A percentile compares a stretch with the other conserved stretches of the same genome.
phyloP scores from a whole-genome alignment of 2,113 vertebrate genomes.

The Pogona vitticeps region DNA sequence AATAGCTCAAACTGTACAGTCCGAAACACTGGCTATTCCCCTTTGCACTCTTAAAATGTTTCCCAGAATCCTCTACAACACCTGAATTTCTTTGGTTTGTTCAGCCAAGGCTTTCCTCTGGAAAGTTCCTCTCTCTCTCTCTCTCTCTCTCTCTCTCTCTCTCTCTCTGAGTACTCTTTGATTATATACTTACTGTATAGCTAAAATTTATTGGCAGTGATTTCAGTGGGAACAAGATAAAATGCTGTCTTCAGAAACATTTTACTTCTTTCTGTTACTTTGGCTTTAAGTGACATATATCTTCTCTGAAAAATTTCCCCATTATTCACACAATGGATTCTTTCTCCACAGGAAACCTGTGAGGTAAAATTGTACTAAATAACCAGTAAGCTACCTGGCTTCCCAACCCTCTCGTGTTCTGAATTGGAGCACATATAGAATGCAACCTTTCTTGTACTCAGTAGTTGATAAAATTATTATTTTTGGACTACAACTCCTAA shows the following conservation, averaged over 20 bases:
- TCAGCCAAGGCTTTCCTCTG: not conserved
- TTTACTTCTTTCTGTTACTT: not conserved
- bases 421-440: not conserved
- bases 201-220: not conserved
- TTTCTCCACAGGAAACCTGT: not conserved
- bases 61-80: not conserved
- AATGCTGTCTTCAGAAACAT: not conserved
- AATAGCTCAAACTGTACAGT: too few species aligned
- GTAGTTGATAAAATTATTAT: too few species aligned
- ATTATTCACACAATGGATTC: not conserved
- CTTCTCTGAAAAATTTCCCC: not conserved
- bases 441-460: not conserved
- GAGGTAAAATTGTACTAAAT: not conserved
- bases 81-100: not conserved
- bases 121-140: not conserved
- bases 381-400: not conserved
- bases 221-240: not conserved
- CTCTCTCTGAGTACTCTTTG: not conserved
- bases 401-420: not conserved
- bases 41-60: too few species aligned
- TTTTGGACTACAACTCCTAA: too few species aligned
- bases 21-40: too few species aligned
- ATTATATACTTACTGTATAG: not conserved
- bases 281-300: not conserved
- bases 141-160: not conserved